A percentile compares a stretch with the other conserved stretches of the same genome.
phyloP scores from a whole-genome alignment of 2,888 invertebrate genomes.

The Cosmia trapezina region DNA sequence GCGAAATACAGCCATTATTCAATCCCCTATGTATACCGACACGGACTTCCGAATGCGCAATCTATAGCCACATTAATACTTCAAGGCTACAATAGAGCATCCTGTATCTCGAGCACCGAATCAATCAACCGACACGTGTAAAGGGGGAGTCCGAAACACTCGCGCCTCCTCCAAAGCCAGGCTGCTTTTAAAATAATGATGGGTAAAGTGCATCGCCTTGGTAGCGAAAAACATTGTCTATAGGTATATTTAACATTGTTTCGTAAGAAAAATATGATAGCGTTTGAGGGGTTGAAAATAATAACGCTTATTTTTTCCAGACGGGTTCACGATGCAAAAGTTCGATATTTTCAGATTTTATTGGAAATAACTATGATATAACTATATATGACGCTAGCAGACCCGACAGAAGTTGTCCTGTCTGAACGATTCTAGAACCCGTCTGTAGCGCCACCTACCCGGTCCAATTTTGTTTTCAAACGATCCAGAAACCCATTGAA shows the following conservation, averaged over 20 bases:
- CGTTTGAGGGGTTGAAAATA: constrained; percentile 23
- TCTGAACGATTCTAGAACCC: too few relatives aligned
- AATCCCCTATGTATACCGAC: constrained; percentile 36
- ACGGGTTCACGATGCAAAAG: constrained; percentile 1
- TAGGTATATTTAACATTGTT: constrained; percentile 19
- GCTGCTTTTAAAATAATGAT: constrained; percentile 59
- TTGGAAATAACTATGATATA: constrained; percentile 1
- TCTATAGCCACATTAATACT: constrained; percentile 53
- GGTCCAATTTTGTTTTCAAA: too few relatives aligned
- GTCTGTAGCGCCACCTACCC: too few relatives aligned
- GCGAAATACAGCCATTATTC: constrained; percentile 24
- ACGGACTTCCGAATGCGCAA: constrained; percentile 28
- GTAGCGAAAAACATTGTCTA: constrained; percentile 24
- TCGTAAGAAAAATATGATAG: constrained; percentile 20
- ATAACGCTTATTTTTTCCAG: neutral
- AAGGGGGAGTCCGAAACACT: constrained; percentile 58
- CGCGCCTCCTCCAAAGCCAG: constrained; percentile 42
- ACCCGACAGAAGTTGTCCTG: too few relatives aligned
- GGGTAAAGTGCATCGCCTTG: constrained; percentile 47
- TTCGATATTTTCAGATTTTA: neutral
- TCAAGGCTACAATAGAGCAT: constrained; percentile 61
- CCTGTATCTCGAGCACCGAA: constrained; percentile 60
- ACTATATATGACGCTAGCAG: too few relatives aligned
- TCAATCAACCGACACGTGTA: constrained; percentile 65
- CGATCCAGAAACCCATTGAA: too few relatives aligned